Conservation (phyloP, 2,113 vertebrate genomes). For the Psophia crepitans region DNA sequence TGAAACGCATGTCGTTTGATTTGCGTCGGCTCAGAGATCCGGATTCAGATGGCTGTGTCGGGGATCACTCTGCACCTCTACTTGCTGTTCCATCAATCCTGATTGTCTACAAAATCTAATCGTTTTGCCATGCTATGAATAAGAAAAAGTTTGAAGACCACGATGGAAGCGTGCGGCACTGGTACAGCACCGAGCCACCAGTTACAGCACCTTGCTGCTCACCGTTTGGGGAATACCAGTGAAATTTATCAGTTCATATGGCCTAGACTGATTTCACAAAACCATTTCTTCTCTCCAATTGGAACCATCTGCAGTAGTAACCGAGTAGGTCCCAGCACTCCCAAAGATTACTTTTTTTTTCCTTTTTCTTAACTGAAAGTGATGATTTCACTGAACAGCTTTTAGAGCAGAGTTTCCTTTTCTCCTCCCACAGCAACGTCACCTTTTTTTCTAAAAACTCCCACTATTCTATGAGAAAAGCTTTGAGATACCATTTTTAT, state of each 20-base stretch:
- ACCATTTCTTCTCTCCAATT: neutral
- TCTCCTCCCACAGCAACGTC: neutral
- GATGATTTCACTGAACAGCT: accelerated
- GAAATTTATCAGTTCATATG: neutral
- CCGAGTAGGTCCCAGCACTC: neutral
- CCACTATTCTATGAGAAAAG: neutral
- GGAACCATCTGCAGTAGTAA: neutral
- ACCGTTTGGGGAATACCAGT: neutral
- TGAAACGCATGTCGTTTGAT: neutral
- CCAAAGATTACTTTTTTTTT: neutral
- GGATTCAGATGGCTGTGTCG: neutral
- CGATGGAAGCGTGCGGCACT: neutral
- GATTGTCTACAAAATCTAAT: neutral
- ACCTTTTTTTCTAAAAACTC: neutral
- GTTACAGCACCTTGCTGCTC: neutral
- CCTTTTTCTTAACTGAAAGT: neutral
- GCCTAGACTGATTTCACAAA: neutral
- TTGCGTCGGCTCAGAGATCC: neutral
- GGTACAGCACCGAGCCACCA: neutral
- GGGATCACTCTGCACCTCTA: neutral
- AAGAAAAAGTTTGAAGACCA: neutral
- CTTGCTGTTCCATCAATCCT: neutral
- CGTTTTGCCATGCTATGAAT: neutral
- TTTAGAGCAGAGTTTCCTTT: neutral
- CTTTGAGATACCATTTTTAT: neutral